Conservation (phyloP, 2,113 vertebrate genomes). For the Gyps fulvus region DNA sequence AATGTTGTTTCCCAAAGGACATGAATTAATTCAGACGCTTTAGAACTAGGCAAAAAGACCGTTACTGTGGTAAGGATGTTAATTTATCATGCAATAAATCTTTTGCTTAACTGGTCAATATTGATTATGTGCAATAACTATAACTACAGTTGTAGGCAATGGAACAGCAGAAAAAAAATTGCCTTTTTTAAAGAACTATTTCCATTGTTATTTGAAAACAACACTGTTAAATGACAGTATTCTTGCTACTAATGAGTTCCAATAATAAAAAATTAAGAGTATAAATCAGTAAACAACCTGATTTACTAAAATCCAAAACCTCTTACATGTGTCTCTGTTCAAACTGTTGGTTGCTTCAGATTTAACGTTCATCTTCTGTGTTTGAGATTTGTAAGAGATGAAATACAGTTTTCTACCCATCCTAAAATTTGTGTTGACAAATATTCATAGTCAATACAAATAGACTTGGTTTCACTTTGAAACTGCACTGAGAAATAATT, state of each 20-base stretch:
- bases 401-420: neutral
- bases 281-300: neutral
- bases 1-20: neutral
- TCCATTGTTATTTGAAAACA: neutral
- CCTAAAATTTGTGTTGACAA: neutral
- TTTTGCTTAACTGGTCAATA: conserved; percentile 24
- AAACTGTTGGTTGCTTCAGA: neutral
- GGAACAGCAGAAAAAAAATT: neutral
- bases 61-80: neutral
- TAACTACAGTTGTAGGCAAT: neutral
- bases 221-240: neutral
- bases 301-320: neutral
- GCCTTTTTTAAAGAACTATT: neutral
- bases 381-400: neutral
- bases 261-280: neutral
- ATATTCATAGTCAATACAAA: neutral
- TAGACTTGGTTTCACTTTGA: neutral
- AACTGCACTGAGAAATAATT: neutral
- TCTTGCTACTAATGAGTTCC: neutral
- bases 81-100: conserved; percentile 11
- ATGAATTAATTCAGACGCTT: neutral
- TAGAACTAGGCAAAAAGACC: neutral
- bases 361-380: neutral
- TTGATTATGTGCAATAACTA: neutral
- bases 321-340: neutral